Conservation (phyloP, 2,113 vertebrate genomes). For the Hippoglossus stenolepis region DNA sequence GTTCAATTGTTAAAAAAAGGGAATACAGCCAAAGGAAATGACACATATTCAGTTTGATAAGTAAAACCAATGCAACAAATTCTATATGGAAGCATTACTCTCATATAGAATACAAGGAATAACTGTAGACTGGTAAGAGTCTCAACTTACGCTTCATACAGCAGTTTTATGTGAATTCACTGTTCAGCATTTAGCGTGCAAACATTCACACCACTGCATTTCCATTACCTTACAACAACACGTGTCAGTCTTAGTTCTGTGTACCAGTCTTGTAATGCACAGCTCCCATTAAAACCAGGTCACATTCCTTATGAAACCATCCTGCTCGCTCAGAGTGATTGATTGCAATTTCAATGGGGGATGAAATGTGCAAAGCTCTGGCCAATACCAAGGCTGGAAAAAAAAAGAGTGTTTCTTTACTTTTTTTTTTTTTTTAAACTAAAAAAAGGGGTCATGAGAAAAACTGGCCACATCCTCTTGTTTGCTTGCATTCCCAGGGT, state of each 20-base stretch:
- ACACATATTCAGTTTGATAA: not conserved
- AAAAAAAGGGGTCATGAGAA: constrained; percentile 70
- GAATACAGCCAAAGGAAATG: not conserved
- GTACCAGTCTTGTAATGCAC: constrained; percentile 25
- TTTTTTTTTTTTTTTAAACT: constrained; percentile 6
- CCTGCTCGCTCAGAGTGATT: constrained; percentile 36
- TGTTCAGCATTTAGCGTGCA: constrained; percentile 7
- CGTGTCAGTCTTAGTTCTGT: constrained; percentile 24
- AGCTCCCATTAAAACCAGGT: constrained; percentile 29
- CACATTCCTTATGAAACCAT: constrained; percentile 47
- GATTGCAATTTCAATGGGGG: constrained; percentile 45
- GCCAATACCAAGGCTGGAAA: constrained; percentile 21
- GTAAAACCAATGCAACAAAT: not conserved
- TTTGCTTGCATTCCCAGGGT: constrained; percentile 65
- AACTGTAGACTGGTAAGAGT: too few relatives aligned
- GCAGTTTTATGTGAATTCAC: not conserved
- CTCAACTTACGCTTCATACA: too few relatives aligned
- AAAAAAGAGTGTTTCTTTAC: constrained; percentile 5
- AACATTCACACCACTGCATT: not conserved
- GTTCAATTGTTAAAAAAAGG: too few relatives aligned
- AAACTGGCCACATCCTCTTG: constrained; percentile 72
- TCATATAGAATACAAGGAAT: too few relatives aligned
- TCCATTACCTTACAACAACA: not conserved
- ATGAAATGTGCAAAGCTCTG: constrained; percentile 50
- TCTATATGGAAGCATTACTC: not conserved